A percentile compares a stretch with the other conserved stretches of the same genome.
Conservation (phyloP, 1,140 invertebrate species). For the Bombus fervidus region DNA sequence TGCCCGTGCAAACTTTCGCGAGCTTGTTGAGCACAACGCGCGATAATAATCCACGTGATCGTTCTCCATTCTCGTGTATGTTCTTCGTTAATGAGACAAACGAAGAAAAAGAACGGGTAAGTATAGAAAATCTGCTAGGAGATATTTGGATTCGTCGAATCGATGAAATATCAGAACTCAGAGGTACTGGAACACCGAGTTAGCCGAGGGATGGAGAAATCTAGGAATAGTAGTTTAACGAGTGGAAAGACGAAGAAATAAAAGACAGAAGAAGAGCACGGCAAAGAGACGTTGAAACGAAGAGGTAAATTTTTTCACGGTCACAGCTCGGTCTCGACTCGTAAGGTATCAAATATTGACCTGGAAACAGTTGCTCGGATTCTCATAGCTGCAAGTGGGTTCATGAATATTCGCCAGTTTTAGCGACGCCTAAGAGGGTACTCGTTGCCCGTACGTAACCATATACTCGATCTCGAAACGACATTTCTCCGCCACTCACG, state of each 20-base stretch:
- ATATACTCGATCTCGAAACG: conserved; percentile 58
- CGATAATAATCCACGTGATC: not conserved
- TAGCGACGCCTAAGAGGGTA: conserved; percentile 57
- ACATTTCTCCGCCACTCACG: conserved; percentile 58
- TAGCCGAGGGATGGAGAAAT: no score
- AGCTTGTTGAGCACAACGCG: no score
- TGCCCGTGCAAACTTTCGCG: not conserved
- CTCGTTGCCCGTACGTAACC: conserved; percentile 55
- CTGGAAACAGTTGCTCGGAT: conserved; percentile 65
- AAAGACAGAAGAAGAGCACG: not conserved
- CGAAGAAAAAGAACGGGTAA: not conserved
- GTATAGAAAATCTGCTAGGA: no score
- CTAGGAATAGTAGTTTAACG: not conserved
- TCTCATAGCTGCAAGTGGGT: conserved; percentile 59
- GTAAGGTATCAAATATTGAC: conserved; percentile 63
- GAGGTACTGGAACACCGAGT: no score
- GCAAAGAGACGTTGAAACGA: no score
- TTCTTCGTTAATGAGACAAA: not conserved
- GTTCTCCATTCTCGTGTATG: not conserved
- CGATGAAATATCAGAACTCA: no score
- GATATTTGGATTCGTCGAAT: no score
- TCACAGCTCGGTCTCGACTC: conserved; percentile 13
- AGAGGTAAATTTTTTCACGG: conserved; percentile 19
- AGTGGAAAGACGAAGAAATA: not conserved
- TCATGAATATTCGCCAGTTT: conserved; percentile 64